phyloP scores from a whole-genome alignment of 1,140 invertebrate genomes.

The Sminthurides bifidus region DNA sequence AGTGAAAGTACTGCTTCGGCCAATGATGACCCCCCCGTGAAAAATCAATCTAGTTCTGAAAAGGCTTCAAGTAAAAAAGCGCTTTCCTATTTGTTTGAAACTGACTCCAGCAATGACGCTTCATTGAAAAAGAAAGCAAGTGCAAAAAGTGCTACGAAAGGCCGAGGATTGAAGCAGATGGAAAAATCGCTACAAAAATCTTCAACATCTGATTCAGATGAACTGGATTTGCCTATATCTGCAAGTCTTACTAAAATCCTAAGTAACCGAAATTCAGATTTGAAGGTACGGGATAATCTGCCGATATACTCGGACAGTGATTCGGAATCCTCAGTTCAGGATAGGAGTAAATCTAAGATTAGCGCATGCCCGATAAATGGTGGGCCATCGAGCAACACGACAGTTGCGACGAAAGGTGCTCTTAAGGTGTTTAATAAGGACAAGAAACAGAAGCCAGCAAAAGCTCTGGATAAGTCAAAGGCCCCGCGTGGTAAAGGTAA shows the following conservation, averaged over 20 bases:
- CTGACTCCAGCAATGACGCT: constrained; percentile 26
- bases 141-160: constrained; percentile 50
- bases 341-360: constrained; percentile 34
- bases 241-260: not conserved
- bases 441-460: constrained; percentile 30
- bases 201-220: constrained; percentile 26
- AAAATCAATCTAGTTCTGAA: constrained; percentile 33
- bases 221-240: constrained; percentile 20
- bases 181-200: constrained; percentile 16
- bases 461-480: constrained; percentile 39
- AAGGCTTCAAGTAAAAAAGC: constrained; percentile 15
- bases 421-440: constrained; percentile 57
- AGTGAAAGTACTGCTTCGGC: constrained; percentile 27
- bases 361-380: constrained; percentile 44
- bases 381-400: constrained; percentile 1
- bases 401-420: constrained; percentile 60
- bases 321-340: constrained; percentile 39
- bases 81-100: constrained; percentile 26
- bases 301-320: constrained; percentile 65
- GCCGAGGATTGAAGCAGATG: constrained; percentile 21
- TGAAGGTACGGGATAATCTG: constrained; percentile 5
- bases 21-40: constrained; percentile 5
- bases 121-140: constrained; percentile 34
- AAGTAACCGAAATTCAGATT: not conserved
- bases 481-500: constrained; percentile 5